Percentiles rank a stretch among this genome's conserved stretches.
Evolutionary conservation across 2,113 vertebrate species (phyloP).

Genomic region (Motacilla tschutschensis): DNA sequence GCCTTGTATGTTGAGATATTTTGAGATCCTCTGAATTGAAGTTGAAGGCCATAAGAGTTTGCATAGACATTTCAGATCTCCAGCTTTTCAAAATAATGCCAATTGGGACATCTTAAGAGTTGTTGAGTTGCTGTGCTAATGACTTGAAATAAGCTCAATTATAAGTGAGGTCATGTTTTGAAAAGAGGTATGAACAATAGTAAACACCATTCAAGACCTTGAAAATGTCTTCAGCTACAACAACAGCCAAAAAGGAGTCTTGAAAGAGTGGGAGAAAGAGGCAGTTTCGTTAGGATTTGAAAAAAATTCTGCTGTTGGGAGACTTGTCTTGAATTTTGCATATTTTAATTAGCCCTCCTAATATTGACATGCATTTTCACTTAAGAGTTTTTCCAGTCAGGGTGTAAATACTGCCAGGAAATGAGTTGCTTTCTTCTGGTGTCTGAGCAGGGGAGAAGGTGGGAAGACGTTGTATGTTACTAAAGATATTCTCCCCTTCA

Average conservation of each 20-base stretch:
- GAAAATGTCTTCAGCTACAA: slow-evolving; percentile 32
- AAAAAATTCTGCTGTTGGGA: background rate
- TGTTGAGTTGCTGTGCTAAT: slow-evolving; percentile 59
- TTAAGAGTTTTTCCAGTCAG: background rate
- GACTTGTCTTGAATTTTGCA: background rate
- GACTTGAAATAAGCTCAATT: slow-evolving; percentile 59
- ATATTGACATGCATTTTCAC: background rate
- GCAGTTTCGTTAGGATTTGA: background rate
- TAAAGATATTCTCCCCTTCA: background rate
- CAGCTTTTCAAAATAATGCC: slow-evolving; percentile 47
- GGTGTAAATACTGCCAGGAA: background rate
- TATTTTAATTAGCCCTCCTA: slow-evolving; percentile 10
- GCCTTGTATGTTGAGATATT: slow-evolving; percentile 27
- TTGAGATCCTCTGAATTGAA: slow-evolving; percentile 39
- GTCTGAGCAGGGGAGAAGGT: background rate
- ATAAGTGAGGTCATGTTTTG: slow-evolving; percentile 52
- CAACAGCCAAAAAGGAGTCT: slow-evolving; percentile 17
- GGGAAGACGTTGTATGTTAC: fast-evolving
- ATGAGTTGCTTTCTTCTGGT: background rate
- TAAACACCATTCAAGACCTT: slow-evolving; percentile 46
- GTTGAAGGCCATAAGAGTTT: slow-evolving; percentile 24
- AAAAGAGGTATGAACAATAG: slow-evolving; percentile 48
- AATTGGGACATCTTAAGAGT: slow-evolving; percentile 42
- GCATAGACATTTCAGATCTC: slow-evolving; percentile 17
- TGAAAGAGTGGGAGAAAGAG: background rate